Percentiles rank a stretch among this genome's conserved stretches.
phyloP scores from a whole-genome alignment of 30 jellyfish, hydroid and myxozoan species.

The Catostylus mosaicus region DNA sequence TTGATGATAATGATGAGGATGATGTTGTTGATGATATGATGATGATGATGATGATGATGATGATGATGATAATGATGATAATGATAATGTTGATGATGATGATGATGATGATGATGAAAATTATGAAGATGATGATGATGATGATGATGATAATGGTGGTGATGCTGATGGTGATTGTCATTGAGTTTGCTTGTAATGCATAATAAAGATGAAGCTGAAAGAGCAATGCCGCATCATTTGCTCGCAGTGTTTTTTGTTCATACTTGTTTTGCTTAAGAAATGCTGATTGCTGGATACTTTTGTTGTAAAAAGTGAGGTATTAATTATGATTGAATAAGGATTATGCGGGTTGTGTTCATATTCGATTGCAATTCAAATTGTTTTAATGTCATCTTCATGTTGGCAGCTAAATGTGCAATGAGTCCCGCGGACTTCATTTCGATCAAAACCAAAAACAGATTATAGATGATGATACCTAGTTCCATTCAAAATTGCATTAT shows the following conservation, averaged over 20 bases:
- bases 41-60: neutral
- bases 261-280: too few species aligned
- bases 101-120: neutral
- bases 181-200: too few species aligned
- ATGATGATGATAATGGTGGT: neutral
- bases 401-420: slow-evolving; percentile 78
- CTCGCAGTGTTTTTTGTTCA: neutral
- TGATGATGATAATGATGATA: neutral
- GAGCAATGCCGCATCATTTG: too few species aligned
- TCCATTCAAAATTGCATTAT: slow-evolving; percentile 53
- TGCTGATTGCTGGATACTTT: slow-evolving; percentile 20
- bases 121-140: neutral
- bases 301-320: slow-evolving; percentile 16
- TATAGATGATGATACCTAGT: slow-evolving; percentile 31
- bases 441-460: slow-evolving; percentile 51
- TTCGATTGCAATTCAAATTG: slow-evolving; percentile 40
- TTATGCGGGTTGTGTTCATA: slow-evolving; percentile 4
- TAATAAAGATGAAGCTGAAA: too few species aligned
- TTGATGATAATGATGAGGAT: neutral
- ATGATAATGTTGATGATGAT: neutral
- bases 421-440: slow-evolving; percentile 38
- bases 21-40: neutral
- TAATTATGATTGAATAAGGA: slow-evolving; percentile 30
- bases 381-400: slow-evolving; percentile 25
- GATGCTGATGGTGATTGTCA: neutral